Base-by-base conservation (phyloP, 2,797 vertebrate genomes). In the Platalea minor region DNA sequence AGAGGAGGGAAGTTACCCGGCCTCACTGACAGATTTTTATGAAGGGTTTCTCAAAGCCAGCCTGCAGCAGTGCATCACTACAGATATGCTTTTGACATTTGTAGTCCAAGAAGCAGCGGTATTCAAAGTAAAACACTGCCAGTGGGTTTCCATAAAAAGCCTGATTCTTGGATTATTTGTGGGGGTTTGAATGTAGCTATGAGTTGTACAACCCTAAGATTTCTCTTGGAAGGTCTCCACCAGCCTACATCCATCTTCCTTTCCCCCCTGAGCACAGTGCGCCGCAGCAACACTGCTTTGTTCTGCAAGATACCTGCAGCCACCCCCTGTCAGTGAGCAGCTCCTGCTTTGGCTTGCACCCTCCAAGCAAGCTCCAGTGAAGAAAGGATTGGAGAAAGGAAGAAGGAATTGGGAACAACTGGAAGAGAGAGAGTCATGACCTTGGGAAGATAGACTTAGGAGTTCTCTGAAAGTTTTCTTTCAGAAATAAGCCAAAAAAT, bases 41-140 rank as follows among this genome's bases (percentile, higher is more conserved):
- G 95, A 95, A 96, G 93, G 85, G 35, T 95, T 95, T 94, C 85
- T 87, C 93, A 92, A 78, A 85, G 78, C 87, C 87, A 93, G 89
- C 87, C 96, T 88, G 89, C 91, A 96, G 93, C 91, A 93, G 51
- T 2, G 0, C 73, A 91, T 88, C 79, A 43, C 63, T 93, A 60
- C 69, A 50, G 89, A 89, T 77, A 46, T 0, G 5, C 21, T 89
- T 89, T 86, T 96, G 91, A 94, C 95, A 94, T 95, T 91, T 96
- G 91, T 93, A 93, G 95, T 94, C 81, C 92, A 95, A 76, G 64
- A 83, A 94, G 82, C 57, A 95, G 75, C 4, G 0, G 16, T 72
- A 83, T 86, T 88, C 76, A 88, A 88, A 93, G 91, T 85, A 84
- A 97, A 95, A 85, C 77, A 63, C 64, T 4, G 79, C 85, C 79